These are phyloP conservation scores for Cichladusa arquata DNA, from an alignment of 2,113 vertebrate genomes.

Conservation along the genomic window DNA sequence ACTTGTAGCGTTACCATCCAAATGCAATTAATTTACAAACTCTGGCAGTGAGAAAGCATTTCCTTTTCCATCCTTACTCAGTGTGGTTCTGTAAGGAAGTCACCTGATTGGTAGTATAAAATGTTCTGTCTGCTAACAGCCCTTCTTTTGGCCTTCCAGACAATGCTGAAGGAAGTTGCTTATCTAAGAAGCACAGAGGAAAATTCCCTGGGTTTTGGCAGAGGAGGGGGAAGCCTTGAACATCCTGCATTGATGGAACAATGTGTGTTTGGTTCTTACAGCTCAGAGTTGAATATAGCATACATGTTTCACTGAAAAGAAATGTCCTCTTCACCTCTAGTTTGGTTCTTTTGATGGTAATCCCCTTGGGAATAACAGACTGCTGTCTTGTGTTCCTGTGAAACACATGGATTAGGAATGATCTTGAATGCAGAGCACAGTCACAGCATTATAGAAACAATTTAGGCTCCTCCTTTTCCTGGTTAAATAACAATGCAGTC, in stretches of 20 bases:
- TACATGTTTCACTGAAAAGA: neutral
- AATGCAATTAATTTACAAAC: conserved; percentile 21
- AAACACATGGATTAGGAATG: neutral
- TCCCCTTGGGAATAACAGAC: conserved; percentile 11
- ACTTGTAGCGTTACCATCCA: neutral
- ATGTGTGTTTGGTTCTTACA: neutral
- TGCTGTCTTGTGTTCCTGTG: conserved; percentile 29
- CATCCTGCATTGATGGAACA: neutral
- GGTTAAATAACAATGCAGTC: neutral
- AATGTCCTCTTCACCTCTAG: neutral
- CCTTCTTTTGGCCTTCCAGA: neutral
- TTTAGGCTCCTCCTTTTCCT: conserved; percentile 12
- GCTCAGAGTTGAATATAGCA: neutral
- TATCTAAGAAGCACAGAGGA: neutral
- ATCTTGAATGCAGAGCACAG: conserved; percentile 26
- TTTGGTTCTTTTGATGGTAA: conserved; percentile 24
- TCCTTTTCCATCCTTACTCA: neutral
- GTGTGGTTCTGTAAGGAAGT: neutral
- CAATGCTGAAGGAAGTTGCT: neutral
- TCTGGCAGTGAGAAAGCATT: neutral
- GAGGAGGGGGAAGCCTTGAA: neutral
- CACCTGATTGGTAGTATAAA: neutral
- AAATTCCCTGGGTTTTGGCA: neutral
- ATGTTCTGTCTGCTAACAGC: neutral
- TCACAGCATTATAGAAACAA: conserved; percentile 6